Conservation (phyloP, 2,797 vertebrate genomes). For the Channallabes apus region DNA sequence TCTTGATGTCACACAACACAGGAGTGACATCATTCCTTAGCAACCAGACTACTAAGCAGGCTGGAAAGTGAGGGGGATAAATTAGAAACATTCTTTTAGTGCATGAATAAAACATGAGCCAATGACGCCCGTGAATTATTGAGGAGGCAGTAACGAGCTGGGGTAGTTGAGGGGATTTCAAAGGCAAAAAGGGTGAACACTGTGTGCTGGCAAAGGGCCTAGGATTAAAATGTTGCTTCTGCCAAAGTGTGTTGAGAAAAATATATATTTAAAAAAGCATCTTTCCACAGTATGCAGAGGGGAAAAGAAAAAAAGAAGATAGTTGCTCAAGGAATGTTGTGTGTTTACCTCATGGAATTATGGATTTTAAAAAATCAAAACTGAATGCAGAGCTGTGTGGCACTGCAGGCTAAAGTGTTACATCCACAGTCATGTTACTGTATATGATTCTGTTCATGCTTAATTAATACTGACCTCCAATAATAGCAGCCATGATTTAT, state of each 20-base stretch:
- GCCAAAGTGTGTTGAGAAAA: slow-evolving; percentile 50
- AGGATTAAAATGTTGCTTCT: slow-evolving; percentile 55
- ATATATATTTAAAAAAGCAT: slow-evolving; percentile 14
- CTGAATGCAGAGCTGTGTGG: background rate
- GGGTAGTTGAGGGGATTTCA: slow-evolving; percentile 63
- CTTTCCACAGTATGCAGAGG: background rate
- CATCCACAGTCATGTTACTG: slow-evolving; percentile 31
- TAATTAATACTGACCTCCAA: slow-evolving; percentile 49
- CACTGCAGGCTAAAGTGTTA: slow-evolving; percentile 5
- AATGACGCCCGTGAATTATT: slow-evolving; percentile 73
- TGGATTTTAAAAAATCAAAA: slow-evolving; percentile 2
- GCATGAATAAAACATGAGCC: slow-evolving; percentile 72
- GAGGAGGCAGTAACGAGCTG: slow-evolving; percentile 66
- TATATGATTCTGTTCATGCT: slow-evolving; percentile 34
- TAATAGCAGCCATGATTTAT: slow-evolving; percentile 39
- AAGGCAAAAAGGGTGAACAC: slow-evolving; percentile 40
- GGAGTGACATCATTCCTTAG: slow-evolving; percentile 44
- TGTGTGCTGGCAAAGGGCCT: slow-evolving; percentile 26
- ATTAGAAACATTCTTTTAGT: slow-evolving; percentile 63
- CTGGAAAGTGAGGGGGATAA: slow-evolving; percentile 44
- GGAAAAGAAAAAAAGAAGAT: background rate
- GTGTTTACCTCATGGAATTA: slow-evolving; percentile 9
- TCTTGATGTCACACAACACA: slow-evolving; percentile 6
- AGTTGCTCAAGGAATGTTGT: background rate
- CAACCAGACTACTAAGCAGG: slow-evolving; percentile 47